Evolutionary conservation across 2,113 vertebrate genomes (phyloP).

Genomic region (Anoplopoma fimbria): DNA sequence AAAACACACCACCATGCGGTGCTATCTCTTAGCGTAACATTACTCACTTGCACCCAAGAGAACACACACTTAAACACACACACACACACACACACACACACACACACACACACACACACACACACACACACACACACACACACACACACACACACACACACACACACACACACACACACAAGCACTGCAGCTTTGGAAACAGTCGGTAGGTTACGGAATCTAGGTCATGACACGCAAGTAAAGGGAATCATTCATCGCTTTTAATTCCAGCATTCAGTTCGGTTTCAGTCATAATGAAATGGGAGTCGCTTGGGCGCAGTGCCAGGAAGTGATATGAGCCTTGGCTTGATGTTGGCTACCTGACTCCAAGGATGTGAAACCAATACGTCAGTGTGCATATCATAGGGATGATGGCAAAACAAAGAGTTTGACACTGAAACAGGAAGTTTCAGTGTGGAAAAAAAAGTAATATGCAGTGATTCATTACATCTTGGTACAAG

Average conservation of each 20-base stretch:
- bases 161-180: background rate
- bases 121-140: conserved; percentile 4
- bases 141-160: background rate
- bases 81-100: conserved; percentile 4
- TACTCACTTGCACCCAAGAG: background rate
- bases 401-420: conserved; percentile 4
- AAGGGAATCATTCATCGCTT: conserved; percentile 37
- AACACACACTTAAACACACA: conserved; percentile 6
- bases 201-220: conserved; percentile 19
- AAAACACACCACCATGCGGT: conserved; percentile 1
- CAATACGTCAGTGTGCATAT: conserved; percentile 30
- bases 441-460: background rate
- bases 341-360: conserved; percentile 23
- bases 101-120: background rate
- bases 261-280: conserved; percentile 41
- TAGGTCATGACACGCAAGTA: conserved; percentile 23
- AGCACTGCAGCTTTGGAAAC: conserved; percentile 19
- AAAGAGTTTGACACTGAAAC: background rate
- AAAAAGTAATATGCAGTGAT: background rate
- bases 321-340: conserved; percentile 46
- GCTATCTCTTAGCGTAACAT: conserved; percentile 18
- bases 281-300: conserved; percentile 53
- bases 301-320: conserved; percentile 20
- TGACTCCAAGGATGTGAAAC: conserved; percentile 37
- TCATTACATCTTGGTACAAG: background rate